Evolutionary conservation across 2,113 vertebrate species (phyloP), one percentile per base, ranked within the genome.

Genomic region (Tonatia bakeri): DNA sequence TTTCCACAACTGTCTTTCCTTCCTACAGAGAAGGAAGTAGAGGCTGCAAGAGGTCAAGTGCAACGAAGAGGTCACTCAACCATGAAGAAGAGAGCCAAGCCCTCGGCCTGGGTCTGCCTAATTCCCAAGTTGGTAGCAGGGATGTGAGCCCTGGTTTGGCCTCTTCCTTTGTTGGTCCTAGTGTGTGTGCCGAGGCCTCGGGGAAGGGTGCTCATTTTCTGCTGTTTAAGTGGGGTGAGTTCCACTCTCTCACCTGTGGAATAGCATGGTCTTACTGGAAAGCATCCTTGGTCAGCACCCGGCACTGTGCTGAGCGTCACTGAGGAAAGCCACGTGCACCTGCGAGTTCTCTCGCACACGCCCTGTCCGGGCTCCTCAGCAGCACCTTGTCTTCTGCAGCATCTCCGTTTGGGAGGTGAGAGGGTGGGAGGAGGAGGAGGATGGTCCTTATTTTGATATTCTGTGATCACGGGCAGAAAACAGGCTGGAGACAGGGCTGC

Each of bases 281-380:
- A 72, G 54, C 11, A 50, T 16, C 67, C 33, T 31, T 33, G 28
- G 16, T 84, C 65, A 31, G 40, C 79, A 20, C 50, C 72, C 33
- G 40, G 85, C 33, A 64, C 85, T 17, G 52, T 3, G 3, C 0
- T 15, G 17, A 36, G 45, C 72, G 24, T 26, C 22, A 3, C 17
- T 0, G 28, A 94, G 40, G n/a, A 67, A 43, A 43, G 14, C 12
- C 4, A 0, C 9, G 45, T 1, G 9, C 19, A 1, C 17, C 14
- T 3, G 0, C 15, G n/a, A 0, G 0, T 8, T 40, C 47, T 0
- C 45, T 0, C 38, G 4, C 26, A 47, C 24, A 0, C 0, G 4
- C 40, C 67, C 50, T 45, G 15, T 24, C 38, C 26, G 7, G 36
- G 26, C 69, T 76, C 67, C 59, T 76, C 65, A 8, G 69, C 75